Evolutionary conservation across 2,113 vertebrate genomes (phyloP), one percentile per base, ranked within the genome.

Genomic region (Zapornia atra): DNA sequence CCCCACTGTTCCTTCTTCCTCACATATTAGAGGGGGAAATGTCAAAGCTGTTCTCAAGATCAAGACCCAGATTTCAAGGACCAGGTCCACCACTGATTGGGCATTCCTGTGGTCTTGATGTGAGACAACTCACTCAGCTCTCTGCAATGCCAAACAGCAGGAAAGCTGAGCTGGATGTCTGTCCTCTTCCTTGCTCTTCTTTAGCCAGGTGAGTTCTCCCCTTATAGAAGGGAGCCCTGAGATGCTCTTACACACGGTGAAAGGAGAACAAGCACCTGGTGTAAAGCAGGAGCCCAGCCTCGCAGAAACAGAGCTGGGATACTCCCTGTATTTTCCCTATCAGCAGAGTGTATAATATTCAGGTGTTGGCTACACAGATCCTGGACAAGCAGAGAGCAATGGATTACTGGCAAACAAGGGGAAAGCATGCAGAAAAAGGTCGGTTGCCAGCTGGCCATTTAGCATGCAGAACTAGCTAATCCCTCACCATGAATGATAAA

Each of bases 201-300:
- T 44, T 46, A 92, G 42, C 59, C 34, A 82, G 19, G 50, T 83
- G 80, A 86, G 88, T 70, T 86, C 34, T 83, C 6, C 33, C 71
- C 22, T 81, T 33, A 6, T 14, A 81, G 53, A 66, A 50, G 42
- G 42, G 3, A 73, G n/a, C 42, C 68, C 70, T 94, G 71, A 87
- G n/a, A 59, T 73, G 53, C 44, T 44, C 66, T 26, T 68, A 4
- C 38, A 11, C 3, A 1, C 31, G 19, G 6, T 48, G 38, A 64
- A 87, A 82, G 16, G 8, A 10, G 12, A 87, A 36, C 0, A 0
- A 7, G 22, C 26, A 2, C 40, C 38, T 24, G 51, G 59, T 57
- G 51, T 7, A 73, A 93, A 83, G 72, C 20, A 66, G 22, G 28
- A 60, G 22, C 13, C 13, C 46, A 68, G 56, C 31, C 87, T 90